Base-by-base conservation (phyloP, 2,797 vertebrate genomes). In the Coregonus sp. region DNA sequence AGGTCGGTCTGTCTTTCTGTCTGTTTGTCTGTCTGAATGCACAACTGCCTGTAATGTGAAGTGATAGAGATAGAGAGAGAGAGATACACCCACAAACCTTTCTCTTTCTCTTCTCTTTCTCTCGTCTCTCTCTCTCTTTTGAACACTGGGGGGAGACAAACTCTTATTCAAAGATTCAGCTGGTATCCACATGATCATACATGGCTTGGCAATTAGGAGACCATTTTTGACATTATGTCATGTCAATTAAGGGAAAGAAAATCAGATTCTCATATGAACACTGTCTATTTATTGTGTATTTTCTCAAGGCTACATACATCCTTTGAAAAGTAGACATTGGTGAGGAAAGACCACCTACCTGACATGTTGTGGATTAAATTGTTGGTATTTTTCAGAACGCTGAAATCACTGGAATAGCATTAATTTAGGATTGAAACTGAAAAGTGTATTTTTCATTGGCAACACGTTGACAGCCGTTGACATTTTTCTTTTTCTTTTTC, bases 81-180 rank as follows among this genome's bases (percentile, higher is more conserved):
- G 52, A 54, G 16, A 54, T 4, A 54, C 52, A 54, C 15, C 35
- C 6, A 20, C 2, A 18, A 1, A 7, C 12, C 5, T 16, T 4
- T 35, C 3, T 69, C 5, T n/a, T 16, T 72, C 2, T 52, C 69
- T 29, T 12, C 20, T 50, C 4, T 72, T 6, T 40, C 20, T 29
- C 12, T 52, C 31, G 31, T 33, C 3, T 33, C 31, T 50, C 4
- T 71, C 4, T 40, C 29, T 29, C 15, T 52, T 40, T 18, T 40
- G 71, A 77, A 77, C 92, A 82, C 88, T 76, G 74, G 93, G 74
- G 86, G 92, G 92, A 87, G 92, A 91, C 93, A 94, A 85, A 92
- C 79, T 77, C 87, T 77, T 59, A 72, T 51, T 29, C 73, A 75
- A 72, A 51, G 5, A 63, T 0, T 16, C 3, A 4, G 9, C 20